phyloP scores from a whole-genome alignment of 2,888 invertebrate genomes.

The Nemotelus pantherinus region DNA sequence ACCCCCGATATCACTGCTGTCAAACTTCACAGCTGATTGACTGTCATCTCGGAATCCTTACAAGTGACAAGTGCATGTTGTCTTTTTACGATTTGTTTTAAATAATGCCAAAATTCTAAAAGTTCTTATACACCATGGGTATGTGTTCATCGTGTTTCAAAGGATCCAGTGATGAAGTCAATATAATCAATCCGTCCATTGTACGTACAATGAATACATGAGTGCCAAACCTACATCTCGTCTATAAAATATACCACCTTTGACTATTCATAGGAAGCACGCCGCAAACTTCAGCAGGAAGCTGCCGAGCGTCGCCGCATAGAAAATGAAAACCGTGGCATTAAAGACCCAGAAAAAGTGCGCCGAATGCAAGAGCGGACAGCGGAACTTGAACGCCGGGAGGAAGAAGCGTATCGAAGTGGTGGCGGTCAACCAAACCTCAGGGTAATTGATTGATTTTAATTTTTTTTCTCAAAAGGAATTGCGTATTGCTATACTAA shows the following conservation, averaged over 20 bases:
- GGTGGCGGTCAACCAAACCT: conserved; percentile 56
- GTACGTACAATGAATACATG: not conserved
- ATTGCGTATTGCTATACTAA: not conserved
- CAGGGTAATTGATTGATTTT: conserved; percentile 51
- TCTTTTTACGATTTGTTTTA: conserved; percentile 7
- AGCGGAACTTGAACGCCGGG: conserved; percentile 69
- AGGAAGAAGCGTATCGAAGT: conserved; percentile 64
- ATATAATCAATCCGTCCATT: conserved; percentile 26
- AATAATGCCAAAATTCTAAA: conserved; percentile 3
- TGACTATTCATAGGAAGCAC: conserved; percentile 68
- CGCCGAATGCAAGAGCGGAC: conserved; percentile 70
- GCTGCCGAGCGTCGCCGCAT: conserved; percentile 74
- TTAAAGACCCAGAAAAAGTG: conserved; percentile 72
- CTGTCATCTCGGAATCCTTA: conserved; percentile 18
- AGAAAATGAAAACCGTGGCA: conserved; percentile 71
- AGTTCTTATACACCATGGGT: conserved; percentile 42
- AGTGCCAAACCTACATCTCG: not conserved
- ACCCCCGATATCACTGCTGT: not conserved
- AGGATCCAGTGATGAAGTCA: conserved; percentile 56
- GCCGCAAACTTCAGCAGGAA: conserved; percentile 72
- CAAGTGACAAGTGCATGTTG: not conserved
- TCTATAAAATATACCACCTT: not conserved
- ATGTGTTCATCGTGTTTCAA: conserved; percentile 59
- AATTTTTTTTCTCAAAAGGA: not conserved
- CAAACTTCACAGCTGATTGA: conserved; percentile 11